Conservation (phyloP, 2,113 vertebrate genomes). For the Anhinga rufa region DNA sequence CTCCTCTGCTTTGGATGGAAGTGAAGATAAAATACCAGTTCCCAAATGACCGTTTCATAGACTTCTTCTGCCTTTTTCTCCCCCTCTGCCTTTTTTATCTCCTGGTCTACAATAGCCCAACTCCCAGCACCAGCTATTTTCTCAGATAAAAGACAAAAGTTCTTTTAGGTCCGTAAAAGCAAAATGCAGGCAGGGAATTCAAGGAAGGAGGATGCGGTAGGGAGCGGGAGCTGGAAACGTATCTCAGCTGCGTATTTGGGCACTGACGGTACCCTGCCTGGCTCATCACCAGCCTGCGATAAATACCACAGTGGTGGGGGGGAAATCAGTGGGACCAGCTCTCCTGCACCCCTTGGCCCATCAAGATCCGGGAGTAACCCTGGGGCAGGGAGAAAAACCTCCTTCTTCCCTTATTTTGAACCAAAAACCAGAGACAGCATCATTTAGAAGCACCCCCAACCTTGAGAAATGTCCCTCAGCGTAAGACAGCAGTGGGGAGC, state of each 20-base stretch:
- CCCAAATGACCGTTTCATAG: slow-evolving; percentile 36
- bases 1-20: background rate
- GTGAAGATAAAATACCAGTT: slow-evolving; percentile 43
- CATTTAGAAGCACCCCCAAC: background rate
- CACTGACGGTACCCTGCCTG: background rate
- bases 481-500: background rate
- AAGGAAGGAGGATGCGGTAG: background rate
- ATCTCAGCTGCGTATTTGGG: background rate
- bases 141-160: slow-evolving; percentile 68
- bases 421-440: background rate
- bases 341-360: background rate
- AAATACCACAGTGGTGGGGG: fast-evolving
- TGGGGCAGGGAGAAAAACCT: background rate
- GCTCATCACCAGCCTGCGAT: background rate
- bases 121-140: slow-evolving; percentile 52
- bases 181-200: slow-evolving; percentile 4
- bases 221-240: background rate
- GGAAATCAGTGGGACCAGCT: background rate
- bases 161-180: slow-evolving; percentile 63
- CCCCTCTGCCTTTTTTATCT: slow-evolving; percentile 35
- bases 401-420: background rate
- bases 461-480: background rate
- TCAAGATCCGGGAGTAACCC: background rate
- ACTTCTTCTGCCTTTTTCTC: background rate
- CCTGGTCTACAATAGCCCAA: background rate